These are phyloP conservation scores for Corythaixoides concolor DNA, from an alignment of 2,113 vertebrate genomes.

Conservation along the genomic window DNA sequence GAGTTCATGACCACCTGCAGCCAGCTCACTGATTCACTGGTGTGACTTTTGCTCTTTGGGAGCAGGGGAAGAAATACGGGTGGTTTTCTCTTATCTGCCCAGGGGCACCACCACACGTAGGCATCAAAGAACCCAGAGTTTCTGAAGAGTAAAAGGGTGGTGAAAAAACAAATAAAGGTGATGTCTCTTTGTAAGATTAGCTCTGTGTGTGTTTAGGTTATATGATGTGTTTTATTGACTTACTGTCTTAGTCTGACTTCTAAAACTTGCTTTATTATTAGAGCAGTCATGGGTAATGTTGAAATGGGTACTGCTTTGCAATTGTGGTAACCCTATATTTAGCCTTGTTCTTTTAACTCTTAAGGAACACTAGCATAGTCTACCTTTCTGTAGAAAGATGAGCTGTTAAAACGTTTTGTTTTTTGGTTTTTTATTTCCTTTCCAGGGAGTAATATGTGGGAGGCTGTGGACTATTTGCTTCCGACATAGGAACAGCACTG, in stretches of 20 bases:
- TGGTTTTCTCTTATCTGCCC: neutral
- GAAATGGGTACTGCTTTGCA: neutral
- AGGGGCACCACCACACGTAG: neutral
- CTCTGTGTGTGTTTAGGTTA: neutral
- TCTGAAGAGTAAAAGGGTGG: neutral
- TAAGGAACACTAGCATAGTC: neutral
- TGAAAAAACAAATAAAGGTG: neutral
- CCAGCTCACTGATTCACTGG: neutral
- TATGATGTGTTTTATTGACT: neutral
- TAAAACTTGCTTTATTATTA: neutral
- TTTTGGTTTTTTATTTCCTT: slow-evolving; percentile 33
- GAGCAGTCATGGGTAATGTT: neutral
- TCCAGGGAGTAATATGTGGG: slow-evolving; percentile 87
- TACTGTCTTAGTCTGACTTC: neutral
- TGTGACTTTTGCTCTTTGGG: neutral
- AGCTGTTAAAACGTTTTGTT: neutral
- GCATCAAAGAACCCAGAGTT: neutral
- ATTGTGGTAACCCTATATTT: neutral
- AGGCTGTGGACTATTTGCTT: slow-evolving; percentile 77
- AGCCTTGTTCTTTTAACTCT: neutral
- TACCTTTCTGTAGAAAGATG: neutral
- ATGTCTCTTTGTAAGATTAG: neutral
- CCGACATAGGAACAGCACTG: slow-evolving; percentile 81
- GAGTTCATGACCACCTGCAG: neutral
- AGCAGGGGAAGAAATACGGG: neutral